Base-by-base conservation (phyloP, 1,140 invertebrate species). In the Bombus haemorrhoidalis region DNA sequence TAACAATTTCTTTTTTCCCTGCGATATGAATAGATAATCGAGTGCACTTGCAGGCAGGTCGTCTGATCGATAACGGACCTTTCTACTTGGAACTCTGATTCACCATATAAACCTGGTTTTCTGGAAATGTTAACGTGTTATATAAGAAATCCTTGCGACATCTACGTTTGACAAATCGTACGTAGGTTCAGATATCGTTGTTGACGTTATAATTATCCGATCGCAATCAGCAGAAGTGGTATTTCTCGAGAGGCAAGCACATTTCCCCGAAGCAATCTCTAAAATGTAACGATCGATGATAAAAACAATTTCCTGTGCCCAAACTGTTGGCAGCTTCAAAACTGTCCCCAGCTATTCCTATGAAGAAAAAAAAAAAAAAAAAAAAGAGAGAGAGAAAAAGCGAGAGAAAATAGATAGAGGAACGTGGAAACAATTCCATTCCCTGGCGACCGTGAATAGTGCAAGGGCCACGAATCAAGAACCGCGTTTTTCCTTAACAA, bases 341-440 rank as follows among this genome's bases (percentile, higher is more conserved):
- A 73, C 37, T 79, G 32, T 57, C 53, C 71, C 13, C 22, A 12
- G 59, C 76, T 81, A 77, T 88, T 69, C n/a, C 57, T 72, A 39
- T 15, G 79, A 22, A 18, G 37, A 39, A 68, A 68, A 13, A 62
- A 0, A 1, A 4, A 25, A 4, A 4, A 5, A n/a, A 18, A 15
- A 15, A 4, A n/a, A 28, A 13, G 0, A 32, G 0, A 15, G n/a
- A 64, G 28, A 64, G 4, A 32, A 15, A 13, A 13, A n/a, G 5
- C 12, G 5, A 64, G 3, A 57, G 32, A 53, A 68, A 83, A 34
- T 68, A 39, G 41, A 75, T 2, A 15, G 74, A 69, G 79, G 22
- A 80, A 39, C 28, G 57, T 41, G 47, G 62, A 89, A 90, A 89
- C 88, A 90, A 87, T 90, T 89, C 78, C 73, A 85, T 89, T 85